Conservation (phyloP, 2,113 vertebrate genomes). For the Aleadryas rufinucha region DNA sequence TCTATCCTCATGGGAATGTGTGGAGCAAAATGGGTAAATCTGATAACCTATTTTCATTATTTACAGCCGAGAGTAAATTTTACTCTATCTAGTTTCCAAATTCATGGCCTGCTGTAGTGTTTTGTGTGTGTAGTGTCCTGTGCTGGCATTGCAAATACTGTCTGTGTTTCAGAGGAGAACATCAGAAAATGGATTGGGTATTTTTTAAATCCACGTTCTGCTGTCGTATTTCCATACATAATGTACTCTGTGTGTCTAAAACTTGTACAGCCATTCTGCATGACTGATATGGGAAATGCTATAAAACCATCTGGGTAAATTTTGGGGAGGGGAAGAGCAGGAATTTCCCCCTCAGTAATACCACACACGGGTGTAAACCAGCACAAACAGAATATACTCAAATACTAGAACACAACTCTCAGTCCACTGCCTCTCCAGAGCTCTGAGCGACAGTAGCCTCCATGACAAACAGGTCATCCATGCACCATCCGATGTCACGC, state of each 20-base stretch:
- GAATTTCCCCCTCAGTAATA: background rate
- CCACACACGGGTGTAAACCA: background rate
- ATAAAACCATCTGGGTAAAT: slow-evolving; percentile 8
- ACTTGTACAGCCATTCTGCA: slow-evolving; percentile 39
- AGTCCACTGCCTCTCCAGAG: slow-evolving; percentile 34
- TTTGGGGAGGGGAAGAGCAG: background rate
- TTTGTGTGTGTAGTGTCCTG: slow-evolving; percentile 55
- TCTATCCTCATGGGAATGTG: slow-evolving; percentile 63
- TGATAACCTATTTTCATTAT: background rate
- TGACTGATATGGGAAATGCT: background rate
- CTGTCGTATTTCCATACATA: slow-evolving; percentile 39
- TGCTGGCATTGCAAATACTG: slow-evolving; percentile 55
- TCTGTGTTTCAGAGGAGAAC: slow-evolving; percentile 34
- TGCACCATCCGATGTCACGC: slow-evolving; percentile 22
- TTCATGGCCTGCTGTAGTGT: slow-evolving; percentile 60
- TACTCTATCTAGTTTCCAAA: slow-evolving; percentile 28
- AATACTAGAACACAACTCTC: background rate
- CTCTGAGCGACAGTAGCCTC: slow-evolving; percentile 8
- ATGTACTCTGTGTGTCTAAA: slow-evolving; percentile 51
- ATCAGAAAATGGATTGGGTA: slow-evolving; percentile 51
- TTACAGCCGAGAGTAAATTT: background rate
- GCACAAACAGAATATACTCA: slow-evolving; percentile 46
- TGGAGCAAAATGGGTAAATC: slow-evolving; percentile 23
- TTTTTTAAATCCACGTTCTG: slow-evolving; percentile 47
- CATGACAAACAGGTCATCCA: slow-evolving; percentile 21